Conservation (phyloP, 2,888 invertebrate species). For the Ectemnius continuus region DNA sequence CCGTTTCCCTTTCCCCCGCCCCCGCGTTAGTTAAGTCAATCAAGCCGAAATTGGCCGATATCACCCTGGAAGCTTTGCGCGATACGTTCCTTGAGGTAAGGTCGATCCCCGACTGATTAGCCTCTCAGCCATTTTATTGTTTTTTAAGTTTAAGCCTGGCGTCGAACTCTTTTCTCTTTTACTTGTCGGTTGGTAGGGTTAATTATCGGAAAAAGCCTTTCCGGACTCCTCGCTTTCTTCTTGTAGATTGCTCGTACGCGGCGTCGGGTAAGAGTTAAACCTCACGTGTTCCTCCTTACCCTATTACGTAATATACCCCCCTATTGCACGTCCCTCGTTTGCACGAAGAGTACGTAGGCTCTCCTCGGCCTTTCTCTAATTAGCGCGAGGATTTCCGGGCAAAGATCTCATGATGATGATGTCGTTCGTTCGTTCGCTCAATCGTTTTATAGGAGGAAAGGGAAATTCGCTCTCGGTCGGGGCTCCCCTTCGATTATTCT, state of each 20-base stretch:
- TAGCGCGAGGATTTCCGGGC: conserved; percentile 7
- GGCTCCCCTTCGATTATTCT: conserved; percentile 3
- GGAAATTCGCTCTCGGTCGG: neutral
- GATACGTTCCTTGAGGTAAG: neutral
- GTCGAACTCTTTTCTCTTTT: neutral
- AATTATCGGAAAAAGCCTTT: neutral
- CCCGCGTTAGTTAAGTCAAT: conserved; percentile 16
- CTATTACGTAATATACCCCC: conserved; percentile 50
- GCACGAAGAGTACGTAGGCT: conserved; percentile 48
- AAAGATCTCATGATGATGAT: conserved; percentile 24
- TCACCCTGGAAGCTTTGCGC: conserved; percentile 8
- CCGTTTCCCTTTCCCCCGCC: conserved; percentile 22
- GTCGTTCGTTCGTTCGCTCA: neutral
- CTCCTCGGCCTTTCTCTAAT: too few species aligned
- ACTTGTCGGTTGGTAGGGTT: too few species aligned
- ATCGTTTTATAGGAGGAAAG: neutral
- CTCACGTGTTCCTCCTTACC: conserved; percentile 56
- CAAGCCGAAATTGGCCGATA: too few species aligned
- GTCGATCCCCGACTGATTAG: too few species aligned
- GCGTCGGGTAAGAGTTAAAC: conserved; percentile 28
- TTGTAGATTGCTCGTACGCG: conserved; percentile 32
- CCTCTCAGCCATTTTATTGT: too few species aligned
- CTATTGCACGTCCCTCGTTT: conserved; percentile 47
- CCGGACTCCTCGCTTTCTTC: conserved; percentile 18
- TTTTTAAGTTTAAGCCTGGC: too few species aligned